A percentile compares a stretch with the other conserved stretches of the same genome.
phyloP scores from a whole-genome alignment of 1,140 invertebrate genomes.

The Mamestra configurata region DNA sequence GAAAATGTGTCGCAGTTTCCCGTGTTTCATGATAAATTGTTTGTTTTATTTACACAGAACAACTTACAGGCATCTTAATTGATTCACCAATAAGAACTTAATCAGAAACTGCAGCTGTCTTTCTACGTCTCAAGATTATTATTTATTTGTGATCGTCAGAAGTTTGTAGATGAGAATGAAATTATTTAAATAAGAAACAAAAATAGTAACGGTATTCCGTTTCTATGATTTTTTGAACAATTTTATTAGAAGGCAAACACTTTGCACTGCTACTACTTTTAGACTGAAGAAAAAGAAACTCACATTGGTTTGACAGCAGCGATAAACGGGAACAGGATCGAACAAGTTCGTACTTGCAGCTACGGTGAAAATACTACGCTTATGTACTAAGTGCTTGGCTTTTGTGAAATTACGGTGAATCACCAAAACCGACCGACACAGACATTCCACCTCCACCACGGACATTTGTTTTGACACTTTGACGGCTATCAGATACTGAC shows the following conservation, averaged over 20 bases:
- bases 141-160: background rate
- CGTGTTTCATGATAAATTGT: background rate
- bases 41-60: background rate
- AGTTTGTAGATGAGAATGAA: background rate
- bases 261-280: background rate
- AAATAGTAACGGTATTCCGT: background rate
- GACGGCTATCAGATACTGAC: too few relatives aligned
- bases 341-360: conserved; percentile 9
- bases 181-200: background rate
- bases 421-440: conserved; percentile 11
- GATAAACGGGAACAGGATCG: background rate
- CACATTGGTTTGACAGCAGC: background rate
- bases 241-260: background rate
- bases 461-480: conserved; percentile 38
- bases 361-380: conserved; percentile 7
- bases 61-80: background rate
- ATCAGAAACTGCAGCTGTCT: background rate
- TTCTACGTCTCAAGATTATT: background rate
- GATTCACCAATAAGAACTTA: background rate
- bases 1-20: background rate
- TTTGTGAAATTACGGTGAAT: conserved; percentile 26
- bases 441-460: conserved; percentile 12
- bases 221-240: background rate
- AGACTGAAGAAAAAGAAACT: background rate
- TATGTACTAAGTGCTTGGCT: background rate